These are phyloP conservation scores for Tokudaia muenninki DNA, from an alignment of 2,797 vertebrate species.

Conservation along the genomic window DNA sequence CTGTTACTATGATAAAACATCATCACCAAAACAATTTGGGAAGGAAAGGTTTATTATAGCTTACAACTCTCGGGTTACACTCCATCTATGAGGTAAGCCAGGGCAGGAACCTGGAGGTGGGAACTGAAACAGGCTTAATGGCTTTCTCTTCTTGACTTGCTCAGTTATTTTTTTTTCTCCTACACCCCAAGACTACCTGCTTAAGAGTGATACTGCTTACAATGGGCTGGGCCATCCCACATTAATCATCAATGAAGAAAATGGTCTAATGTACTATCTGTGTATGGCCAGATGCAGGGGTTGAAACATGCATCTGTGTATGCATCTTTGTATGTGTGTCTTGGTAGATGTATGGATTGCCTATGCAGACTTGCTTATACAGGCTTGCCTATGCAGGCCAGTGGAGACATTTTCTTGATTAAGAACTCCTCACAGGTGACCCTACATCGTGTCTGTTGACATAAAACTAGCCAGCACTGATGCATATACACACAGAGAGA, in stretches of 20 bases:
- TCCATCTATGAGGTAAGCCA: background rate
- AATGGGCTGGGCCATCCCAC: background rate
- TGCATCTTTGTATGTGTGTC: background rate
- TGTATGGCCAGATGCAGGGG: background rate
- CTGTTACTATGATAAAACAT: background rate
- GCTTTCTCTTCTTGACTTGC: background rate
- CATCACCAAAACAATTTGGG: background rate
- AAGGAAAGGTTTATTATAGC: background rate
- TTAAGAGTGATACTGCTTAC: background rate
- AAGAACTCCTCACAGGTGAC: background rate
- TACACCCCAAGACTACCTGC: background rate
- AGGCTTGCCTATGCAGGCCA: background rate
- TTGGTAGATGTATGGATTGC: background rate
- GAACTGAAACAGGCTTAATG: background rate
- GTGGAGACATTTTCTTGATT: background rate
- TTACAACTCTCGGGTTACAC: background rate
- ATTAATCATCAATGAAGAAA: too few relatives aligned
- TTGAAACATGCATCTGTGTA: background rate
- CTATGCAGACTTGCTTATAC: background rate
- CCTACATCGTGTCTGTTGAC: background rate
- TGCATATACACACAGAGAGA: background rate
- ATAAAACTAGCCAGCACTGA: background rate
- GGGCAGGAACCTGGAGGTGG: background rate
- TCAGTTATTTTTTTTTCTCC: background rate
- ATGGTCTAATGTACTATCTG: background rate